A percentile compares a stretch with the other conserved stretches of the same genome.
Conservation (phyloP, 2,113 vertebrate genomes). For the Cheirogaleus medius region DNA sequence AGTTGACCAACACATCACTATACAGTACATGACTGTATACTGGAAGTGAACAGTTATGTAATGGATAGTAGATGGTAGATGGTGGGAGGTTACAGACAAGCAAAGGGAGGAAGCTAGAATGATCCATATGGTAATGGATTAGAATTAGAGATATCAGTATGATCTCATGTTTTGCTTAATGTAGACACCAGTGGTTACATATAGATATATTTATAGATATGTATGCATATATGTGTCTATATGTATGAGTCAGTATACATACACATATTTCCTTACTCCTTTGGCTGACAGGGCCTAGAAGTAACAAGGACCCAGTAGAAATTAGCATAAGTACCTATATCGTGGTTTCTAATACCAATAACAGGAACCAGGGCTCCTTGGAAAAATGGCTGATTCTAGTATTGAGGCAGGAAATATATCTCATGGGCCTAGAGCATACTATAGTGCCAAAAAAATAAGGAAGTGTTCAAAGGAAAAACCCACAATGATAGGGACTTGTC, state of each 20-base stretch:
- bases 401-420: background rate
- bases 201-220: background rate
- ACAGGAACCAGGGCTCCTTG: background rate
- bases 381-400: background rate
- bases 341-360: constrained; percentile 5
- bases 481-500: background rate
- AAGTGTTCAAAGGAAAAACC: background rate
- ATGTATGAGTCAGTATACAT: background rate
- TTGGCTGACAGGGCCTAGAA: background rate
- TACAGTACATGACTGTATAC: background rate
- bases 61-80: background rate
- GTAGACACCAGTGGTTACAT: background rate
- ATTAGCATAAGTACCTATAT: background rate
- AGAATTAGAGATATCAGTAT: background rate
- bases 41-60: background rate
- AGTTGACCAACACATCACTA: background rate
- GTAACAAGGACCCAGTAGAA: background rate
- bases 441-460: background rate
- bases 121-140: background rate
- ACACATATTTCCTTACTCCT: background rate
- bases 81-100: background rate
- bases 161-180: constrained; percentile 28
- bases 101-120: background rate
- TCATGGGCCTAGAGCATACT: background rate
- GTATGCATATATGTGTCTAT: background rate